phyloP scores from a whole-genome alignment of 2,888 invertebrate genomes.

The Agrochola macilenta region DNA sequence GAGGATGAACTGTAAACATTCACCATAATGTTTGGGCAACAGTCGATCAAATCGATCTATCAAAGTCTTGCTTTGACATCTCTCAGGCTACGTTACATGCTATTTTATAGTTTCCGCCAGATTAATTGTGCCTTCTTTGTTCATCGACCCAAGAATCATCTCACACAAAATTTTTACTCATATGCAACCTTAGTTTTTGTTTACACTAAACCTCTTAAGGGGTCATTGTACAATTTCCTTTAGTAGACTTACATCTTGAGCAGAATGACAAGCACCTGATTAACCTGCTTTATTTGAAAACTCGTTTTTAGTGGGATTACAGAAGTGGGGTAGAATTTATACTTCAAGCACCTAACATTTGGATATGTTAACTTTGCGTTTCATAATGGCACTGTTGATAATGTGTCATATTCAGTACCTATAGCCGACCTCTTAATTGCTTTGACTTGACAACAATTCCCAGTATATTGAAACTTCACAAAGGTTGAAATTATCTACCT shows the following conservation, averaged over 20 bases:
- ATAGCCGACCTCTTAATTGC: no score
- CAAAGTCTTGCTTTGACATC: conserved; percentile 42
- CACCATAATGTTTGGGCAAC: conserved; percentile 26
- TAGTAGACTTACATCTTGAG: conserved; percentile 35
- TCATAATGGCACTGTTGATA: background rate
- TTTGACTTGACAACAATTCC: no score
- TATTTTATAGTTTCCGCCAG: conserved; percentile 7
- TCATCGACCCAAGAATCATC: background rate
- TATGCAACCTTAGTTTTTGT: no score
- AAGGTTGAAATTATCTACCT: no score
- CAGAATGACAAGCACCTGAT: conserved; percentile 51
- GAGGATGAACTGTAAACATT: conserved; percentile 27
- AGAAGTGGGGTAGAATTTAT: background rate
- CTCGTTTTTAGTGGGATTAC: background rate
- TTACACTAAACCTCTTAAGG: no score
- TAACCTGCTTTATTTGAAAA: conserved; percentile 18
- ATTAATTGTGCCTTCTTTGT: conserved; percentile 17
- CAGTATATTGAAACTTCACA: no score
- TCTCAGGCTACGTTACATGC: conserved; percentile 8
- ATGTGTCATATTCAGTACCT: background rate
- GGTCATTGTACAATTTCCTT: conserved; percentile 55
- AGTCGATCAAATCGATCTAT: conserved; percentile 46
- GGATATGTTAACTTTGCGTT: background rate
- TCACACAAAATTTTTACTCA: no score
- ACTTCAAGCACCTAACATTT: background rate